phyloP scores from a whole-genome alignment of 2,888 invertebrate genomes.

The Xylota sylvarum region DNA sequence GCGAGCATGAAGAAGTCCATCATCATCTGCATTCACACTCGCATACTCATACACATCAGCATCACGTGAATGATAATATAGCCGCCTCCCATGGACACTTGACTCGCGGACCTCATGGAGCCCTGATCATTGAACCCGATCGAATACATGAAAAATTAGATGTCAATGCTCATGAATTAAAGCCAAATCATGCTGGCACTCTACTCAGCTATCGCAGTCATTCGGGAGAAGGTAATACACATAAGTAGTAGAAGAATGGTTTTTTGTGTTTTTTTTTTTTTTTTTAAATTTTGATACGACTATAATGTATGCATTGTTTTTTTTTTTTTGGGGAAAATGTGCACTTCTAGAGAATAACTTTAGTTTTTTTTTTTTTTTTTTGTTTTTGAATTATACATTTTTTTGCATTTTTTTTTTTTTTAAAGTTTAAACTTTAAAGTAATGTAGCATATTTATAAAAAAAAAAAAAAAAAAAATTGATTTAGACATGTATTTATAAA shows the following conservation, averaged over 20 bases:
- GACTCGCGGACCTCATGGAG: constrained; percentile 86
- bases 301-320: no score
- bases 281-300: no score
- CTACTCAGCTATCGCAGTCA: constrained; percentile 86
- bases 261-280: no score
- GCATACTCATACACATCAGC: constrained; percentile 65
- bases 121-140: constrained; percentile 85
- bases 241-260: constrained; percentile 12
- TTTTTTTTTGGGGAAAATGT: constrained; percentile 7
- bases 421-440: constrained; percentile 4
- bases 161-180: constrained; percentile 87
- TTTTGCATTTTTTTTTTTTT: not conserved
- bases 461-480: no score
- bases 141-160: constrained; percentile 86
- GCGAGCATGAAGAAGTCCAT: constrained; percentile 16
- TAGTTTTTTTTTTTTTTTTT: not conserved
- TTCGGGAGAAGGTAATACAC: constrained; percentile 58
- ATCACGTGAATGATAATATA: constrained; percentile 65
- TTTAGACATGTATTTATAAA: constrained; percentile 11
- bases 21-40: constrained; percentile 23
- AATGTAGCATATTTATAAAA: constrained; percentile 24
- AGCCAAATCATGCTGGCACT: constrained; percentile 87
- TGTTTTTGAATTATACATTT: not conserved
- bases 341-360: constrained; percentile 14
- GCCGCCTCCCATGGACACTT: constrained; percentile 82